Percentiles rank a stretch among this genome's conserved stretches.
Evolutionary conservation across 2,888 invertebrate genomes (phyloP).

Genomic region (Acanthosoma haemorrhoidale): DNA sequence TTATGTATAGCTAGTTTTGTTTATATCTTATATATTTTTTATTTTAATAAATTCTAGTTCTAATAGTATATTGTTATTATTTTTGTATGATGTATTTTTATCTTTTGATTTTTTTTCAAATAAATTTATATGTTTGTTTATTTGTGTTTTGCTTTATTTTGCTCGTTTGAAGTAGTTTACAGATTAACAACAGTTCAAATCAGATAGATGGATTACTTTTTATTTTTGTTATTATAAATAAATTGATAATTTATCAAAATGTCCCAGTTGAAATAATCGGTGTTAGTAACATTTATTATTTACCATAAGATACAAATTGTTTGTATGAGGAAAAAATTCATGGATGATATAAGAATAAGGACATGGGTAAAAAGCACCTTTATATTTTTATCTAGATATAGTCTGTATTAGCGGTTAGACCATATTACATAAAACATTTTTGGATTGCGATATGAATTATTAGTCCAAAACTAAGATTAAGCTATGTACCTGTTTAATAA

Average conservation of each 20-base stretch:
- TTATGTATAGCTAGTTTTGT: conserved; percentile 39
- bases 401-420: conserved; percentile 9
- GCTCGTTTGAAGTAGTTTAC: background rate
- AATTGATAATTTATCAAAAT: background rate
- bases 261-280: background rate
- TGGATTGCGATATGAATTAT: conserved; percentile 21
- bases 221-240: background rate
- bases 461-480: conserved; percentile 1
- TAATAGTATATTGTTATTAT: conserved; percentile 36
- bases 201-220: background rate
- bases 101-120: conserved; percentile 35
- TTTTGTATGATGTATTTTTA: conserved; percentile 38
- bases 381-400: conserved; percentile 24
- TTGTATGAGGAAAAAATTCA: background rate
- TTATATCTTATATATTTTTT: conserved; percentile 38
- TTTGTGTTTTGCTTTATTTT: conserved; percentile 32
- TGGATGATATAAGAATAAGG: background rate
- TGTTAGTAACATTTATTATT: background rate
- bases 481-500: conserved; percentile 16
- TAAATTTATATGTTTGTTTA: conserved; percentile 38
- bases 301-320: background rate
- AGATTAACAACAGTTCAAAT: background rate
- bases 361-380: conserved; percentile 21
- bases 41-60: conserved; percentile 37
- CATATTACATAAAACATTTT: conserved; percentile 21